Evolutionary conservation across 2,113 vertebrate genomes (phyloP), one percentile per base, ranked within the genome.

Genomic region (Anas platyrhynchos): DNA sequence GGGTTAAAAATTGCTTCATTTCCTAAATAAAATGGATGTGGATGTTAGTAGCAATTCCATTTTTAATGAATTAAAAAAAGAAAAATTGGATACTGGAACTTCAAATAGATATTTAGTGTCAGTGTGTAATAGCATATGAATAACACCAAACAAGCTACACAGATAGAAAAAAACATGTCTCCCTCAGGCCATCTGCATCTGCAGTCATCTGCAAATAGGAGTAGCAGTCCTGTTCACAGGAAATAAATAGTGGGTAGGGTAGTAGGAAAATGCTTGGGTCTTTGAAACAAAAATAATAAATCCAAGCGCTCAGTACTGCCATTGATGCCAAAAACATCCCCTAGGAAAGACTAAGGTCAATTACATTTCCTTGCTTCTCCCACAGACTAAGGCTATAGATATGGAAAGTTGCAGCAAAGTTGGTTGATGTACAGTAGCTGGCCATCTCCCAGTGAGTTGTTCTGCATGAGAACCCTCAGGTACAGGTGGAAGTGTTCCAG

Each of bases 401-500:
- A 76, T 43, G 66, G 41, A 85, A 92, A 86, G 48, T 69, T 76
- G 75, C 66, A 61, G 31, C 48, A 56, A 68, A 38, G 22, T 43
- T 32, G 1, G 7, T 26, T 68, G 73, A 72, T 75, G 32, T 1
- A 1, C 69, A 79, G 91, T 82, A 95, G 86, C 54, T 84, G 86
- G 74, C 92, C 94, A 91, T 92, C 91, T 89, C 13, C 1, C 71
- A 87, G 83, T 58, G 56, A 1, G 4, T 79, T 58, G 44, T 83
- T 82, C 77, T 92, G 66, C 13, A 2, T 36, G 67, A 85, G 32
- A 69, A 66, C 86, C 87, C 89, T 93, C 94, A 96, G 94, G 96
- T 97, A 92, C 38, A 68, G 65, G 50, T 94, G 94, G 94, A 89
- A 89, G 69, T 54, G 44, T 86, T 94, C 91, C 90, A 93, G 84